Base-by-base conservation (phyloP, 2,888 invertebrate species). In the Encarsia formosa region DNA sequence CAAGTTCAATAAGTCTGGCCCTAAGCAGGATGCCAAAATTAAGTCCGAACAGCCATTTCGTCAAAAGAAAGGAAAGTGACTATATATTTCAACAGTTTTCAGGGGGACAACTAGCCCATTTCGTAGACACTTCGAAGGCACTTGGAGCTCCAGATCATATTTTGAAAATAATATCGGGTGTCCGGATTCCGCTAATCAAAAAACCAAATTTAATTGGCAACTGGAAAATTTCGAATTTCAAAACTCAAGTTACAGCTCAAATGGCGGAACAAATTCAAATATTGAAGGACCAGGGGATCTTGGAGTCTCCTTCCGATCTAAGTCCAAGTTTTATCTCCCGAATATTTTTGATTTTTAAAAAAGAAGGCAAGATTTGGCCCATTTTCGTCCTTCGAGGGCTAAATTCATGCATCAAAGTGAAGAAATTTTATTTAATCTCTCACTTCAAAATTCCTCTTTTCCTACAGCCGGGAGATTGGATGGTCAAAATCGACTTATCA, bases 331-430 rank as follows among this genome's bases (percentile, higher is more conserved):
- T 58, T 29, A 54, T 6, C 4, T 55, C 52, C 6, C 46, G 23
- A 13, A 46, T 59, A 32, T 58, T 58, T 19, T 19, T 51, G 13
- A 29, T 52, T n/a, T n/a, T n/a, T n/a, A n/a, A n/a, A n/a, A n/a
- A n/a, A n/a, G n/a, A n/a, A n/a, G n/a, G n/a, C n/a, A 19, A 22
- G 13, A 15, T 53, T 9, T 37, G 66, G 74, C 57, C 75, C 75
- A 45, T 40, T n/a, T 45, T 51, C 39, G 34, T 40, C n/a, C 18
- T 51, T 5, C 11, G 45, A 15, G 51, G 49, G 19, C 23, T 54
- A 31, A 50, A 54, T 43, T 20, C 20, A 11, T 44, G 51, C 13
- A 37, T 44, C 8, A 32, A 11, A 13, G 35, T 26, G 31, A 49
- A 29, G 22, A 45, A 43, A 29, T 49, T 56, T 22, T 15, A 38